phyloP scores from a whole-genome alignment of 2,888 invertebrate species.

The Idaea biselata region DNA sequence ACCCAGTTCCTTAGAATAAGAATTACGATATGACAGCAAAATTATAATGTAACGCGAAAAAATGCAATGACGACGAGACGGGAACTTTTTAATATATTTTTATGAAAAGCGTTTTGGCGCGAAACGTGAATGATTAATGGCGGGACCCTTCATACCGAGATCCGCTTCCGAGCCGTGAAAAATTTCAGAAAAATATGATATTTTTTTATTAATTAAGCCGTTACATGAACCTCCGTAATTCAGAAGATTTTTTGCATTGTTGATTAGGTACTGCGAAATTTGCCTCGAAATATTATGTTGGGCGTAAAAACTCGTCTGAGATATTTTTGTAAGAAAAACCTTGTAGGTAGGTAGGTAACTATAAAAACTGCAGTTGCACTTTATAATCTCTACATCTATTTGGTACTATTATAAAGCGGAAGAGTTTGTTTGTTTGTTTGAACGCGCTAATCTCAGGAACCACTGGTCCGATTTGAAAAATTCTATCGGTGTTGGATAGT shows the following conservation, averaged over 20 bases:
- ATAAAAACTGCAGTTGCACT: too few species aligned
- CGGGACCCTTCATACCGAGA: constrained; percentile 57
- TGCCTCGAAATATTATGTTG: neutral
- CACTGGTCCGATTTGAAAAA: too few species aligned
- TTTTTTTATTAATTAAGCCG: constrained; percentile 57
- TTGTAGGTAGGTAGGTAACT: too few species aligned
- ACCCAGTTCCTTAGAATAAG: constrained; percentile 49
- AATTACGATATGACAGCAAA: constrained; percentile 59
- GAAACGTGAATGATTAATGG: constrained; percentile 71
- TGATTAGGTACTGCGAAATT: neutral
- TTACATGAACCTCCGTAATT: constrained; percentile 35
- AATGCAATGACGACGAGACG: constrained; percentile 54
- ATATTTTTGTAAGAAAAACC: too few species aligned
- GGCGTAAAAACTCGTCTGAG: too few species aligned
- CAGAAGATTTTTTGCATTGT: constrained; percentile 1
- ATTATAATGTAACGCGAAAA: constrained; percentile 71
- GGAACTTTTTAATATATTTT: constrained; percentile 72
- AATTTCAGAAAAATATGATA: constrained; percentile 37
- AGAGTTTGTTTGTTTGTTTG: too few species aligned
- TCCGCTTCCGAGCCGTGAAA: constrained; percentile 53
- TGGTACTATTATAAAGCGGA: too few species aligned
- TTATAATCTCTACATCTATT: too few species aligned
- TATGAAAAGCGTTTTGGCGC: constrained; percentile 68
- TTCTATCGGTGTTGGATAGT: too few species aligned
- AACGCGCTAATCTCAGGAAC: too few species aligned